These are phyloP conservation scores for Epinephelus fuscoguttatus DNA, from an alignment of 2,113 vertebrate species.

Conservation along the genomic window DNA sequence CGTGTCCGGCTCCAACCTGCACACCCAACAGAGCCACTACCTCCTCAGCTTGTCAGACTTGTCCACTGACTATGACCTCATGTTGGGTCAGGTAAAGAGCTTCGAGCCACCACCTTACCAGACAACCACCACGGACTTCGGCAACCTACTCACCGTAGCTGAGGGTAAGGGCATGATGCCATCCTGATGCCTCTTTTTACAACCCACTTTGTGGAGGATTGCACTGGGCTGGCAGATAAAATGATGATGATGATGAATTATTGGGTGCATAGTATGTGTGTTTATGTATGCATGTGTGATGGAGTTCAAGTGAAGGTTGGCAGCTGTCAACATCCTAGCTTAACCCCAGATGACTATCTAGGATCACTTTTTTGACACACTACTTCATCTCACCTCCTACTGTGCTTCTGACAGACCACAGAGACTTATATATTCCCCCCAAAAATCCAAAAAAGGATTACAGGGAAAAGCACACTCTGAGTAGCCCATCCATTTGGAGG, in stretches of 20 bases:
- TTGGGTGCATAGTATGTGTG: neutral
- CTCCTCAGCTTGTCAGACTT: conserved; percentile 94
- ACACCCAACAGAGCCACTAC: conserved; percentile 95
- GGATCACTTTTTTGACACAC: neutral
- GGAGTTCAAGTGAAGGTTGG: neutral
- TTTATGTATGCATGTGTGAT: neutral
- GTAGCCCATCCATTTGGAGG: conserved; percentile 74
- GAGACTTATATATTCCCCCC: neutral
- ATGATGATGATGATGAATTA: neutral
- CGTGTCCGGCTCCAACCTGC: conserved; percentile 92
- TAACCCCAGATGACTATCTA: neutral
- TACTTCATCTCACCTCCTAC: conserved; percentile 4
- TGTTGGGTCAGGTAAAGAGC: conserved; percentile 90
- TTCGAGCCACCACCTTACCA: conserved; percentile 87
- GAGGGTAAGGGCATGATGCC: conserved; percentile 87
- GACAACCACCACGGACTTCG: conserved; percentile 84
- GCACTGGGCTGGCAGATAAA: conserved; percentile 7
- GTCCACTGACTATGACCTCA: conserved; percentile 91
- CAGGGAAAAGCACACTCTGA: conserved; percentile 62
- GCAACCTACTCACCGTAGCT: conserved; percentile 94
- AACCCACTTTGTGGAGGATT: conserved; percentile 2
- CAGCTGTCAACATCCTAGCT: neutral
- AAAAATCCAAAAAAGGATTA: conserved; percentile 34
- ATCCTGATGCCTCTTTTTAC: conserved; percentile 1
- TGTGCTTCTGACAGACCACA: conserved; percentile 19